A percentile compares a stretch with the other conserved stretches of the same genome.
phyloP scores from a whole-genome alignment of 2,113 vertebrate species.

The Tragelaphus buxtoni region DNA sequence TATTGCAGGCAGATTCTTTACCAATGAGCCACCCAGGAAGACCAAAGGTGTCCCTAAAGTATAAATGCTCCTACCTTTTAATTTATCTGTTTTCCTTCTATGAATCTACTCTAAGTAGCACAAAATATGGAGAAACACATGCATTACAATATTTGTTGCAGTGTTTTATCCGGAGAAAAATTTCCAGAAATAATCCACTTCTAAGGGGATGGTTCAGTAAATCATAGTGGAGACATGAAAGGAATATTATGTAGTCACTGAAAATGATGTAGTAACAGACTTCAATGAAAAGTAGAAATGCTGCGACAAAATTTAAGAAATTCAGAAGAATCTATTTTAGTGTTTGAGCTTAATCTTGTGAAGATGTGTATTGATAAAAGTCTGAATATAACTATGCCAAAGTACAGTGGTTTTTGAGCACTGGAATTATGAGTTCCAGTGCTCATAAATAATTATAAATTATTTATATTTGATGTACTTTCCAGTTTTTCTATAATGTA shows the following conservation, averaged over 20 bases:
- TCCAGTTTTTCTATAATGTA: background rate
- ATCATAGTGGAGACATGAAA: background rate
- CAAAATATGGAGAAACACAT: background rate
- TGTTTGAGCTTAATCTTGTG: background rate
- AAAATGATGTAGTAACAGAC: background rate
- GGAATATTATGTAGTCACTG: background rate
- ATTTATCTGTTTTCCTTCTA: background rate
- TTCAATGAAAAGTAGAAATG: background rate
- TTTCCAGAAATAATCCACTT: background rate
- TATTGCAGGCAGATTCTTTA: background rate
- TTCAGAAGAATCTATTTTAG: background rate
- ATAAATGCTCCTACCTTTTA: background rate
- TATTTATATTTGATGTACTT: background rate
- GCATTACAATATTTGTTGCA: background rate
- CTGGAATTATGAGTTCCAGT: background rate
- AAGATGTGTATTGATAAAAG: background rate
- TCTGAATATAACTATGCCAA: background rate
- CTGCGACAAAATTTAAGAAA: background rate
- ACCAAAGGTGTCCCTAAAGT: background rate
- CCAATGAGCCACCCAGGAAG: background rate
- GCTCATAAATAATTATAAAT: too few species aligned
- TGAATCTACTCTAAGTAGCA: background rate
- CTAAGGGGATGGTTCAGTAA: background rate
- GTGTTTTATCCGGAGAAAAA: background rate
- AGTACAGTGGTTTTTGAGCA: background rate